Evolutionary conservation across 2,797 vertebrate genomes (phyloP).

Genomic region (Catharus ustulatus): DNA sequence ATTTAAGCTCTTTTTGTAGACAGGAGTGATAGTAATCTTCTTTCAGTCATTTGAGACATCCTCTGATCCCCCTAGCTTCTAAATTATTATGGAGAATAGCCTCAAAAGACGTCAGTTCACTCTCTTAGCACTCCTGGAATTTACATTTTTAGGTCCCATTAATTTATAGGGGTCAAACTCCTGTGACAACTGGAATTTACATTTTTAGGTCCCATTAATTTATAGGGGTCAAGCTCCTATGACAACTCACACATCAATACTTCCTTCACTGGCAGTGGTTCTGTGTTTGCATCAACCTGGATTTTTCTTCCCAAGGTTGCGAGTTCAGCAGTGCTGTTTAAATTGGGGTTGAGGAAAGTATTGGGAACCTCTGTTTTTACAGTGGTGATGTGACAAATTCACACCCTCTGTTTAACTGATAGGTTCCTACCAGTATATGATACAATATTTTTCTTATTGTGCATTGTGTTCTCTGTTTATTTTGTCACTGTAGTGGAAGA

Average conservation of each 20-base stretch:
- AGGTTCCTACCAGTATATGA: neutral
- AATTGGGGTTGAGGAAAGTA: accelerated
- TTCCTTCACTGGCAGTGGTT: neutral
- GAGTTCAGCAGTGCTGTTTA: neutral
- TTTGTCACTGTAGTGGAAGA: neutral
- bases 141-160: neutral
- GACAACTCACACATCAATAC: neutral
- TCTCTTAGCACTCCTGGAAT: neutral
- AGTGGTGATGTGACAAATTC: neutral
- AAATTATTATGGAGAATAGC: neutral
- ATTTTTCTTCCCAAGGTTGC: neutral
- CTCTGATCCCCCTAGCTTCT: neutral
- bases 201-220: neutral
- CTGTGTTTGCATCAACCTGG: neutral
- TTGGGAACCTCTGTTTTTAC: neutral
- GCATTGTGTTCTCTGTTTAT: neutral
- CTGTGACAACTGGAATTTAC: neutral
- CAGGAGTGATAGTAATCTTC: neutral
- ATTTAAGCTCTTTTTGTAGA: neutral
- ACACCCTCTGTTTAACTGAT: neutral
- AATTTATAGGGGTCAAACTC: neutral
- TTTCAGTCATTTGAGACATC: neutral
- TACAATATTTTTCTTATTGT: neutral
- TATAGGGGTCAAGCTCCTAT: neutral
- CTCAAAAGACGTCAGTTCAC: neutral